Conservation (phyloP, 2,888 invertebrate species). For the Acholoe squamosa region DNA sequence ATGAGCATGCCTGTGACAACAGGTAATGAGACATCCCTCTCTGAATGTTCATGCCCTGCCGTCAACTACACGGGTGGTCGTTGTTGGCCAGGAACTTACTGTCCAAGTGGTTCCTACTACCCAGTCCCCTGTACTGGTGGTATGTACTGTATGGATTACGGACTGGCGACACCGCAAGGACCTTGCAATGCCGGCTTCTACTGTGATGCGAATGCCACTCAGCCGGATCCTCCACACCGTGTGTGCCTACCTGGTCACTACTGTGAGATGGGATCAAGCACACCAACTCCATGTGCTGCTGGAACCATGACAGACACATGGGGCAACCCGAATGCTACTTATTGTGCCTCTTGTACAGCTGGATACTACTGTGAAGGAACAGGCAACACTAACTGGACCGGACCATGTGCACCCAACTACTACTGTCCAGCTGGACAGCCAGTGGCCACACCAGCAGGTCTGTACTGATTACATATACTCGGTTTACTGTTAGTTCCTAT, state of each 20-base stretch:
- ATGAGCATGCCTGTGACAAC: slow-evolving; percentile 74
- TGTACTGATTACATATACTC: not conserved
- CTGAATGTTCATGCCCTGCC: slow-evolving; percentile 78
- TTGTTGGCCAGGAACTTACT: slow-evolving; percentile 81
- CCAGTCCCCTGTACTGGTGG: slow-evolving; percentile 79
- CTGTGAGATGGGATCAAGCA: slow-evolving; percentile 75
- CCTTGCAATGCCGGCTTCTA: slow-evolving; percentile 79
- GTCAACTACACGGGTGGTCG: slow-evolving; percentile 80
- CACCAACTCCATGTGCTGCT: slow-evolving; percentile 78
- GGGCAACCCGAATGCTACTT: slow-evolving; percentile 75
- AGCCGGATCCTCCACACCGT: slow-evolving; percentile 74
- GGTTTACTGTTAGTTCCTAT: no score
- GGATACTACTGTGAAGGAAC: slow-evolving; percentile 78
- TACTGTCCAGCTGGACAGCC: slow-evolving; percentile 98
- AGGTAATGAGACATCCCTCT: slow-evolving; percentile 72
- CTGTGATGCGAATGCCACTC: slow-evolving; percentile 76
- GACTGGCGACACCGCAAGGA: slow-evolving; percentile 76
- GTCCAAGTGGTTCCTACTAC: slow-evolving; percentile 77
- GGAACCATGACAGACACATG: slow-evolving; percentile 77
- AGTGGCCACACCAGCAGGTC: slow-evolving; percentile 85
- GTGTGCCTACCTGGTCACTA: slow-evolving; percentile 78
- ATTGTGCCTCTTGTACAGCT: slow-evolving; percentile 76
- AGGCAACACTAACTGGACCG: slow-evolving; percentile 75
- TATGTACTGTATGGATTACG: slow-evolving; percentile 76
- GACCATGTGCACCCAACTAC: slow-evolving; percentile 78